Evolutionary conservation across 1,140 invertebrate species (phyloP).

Genomic region (Pentalonia nigronervosa): DNA sequence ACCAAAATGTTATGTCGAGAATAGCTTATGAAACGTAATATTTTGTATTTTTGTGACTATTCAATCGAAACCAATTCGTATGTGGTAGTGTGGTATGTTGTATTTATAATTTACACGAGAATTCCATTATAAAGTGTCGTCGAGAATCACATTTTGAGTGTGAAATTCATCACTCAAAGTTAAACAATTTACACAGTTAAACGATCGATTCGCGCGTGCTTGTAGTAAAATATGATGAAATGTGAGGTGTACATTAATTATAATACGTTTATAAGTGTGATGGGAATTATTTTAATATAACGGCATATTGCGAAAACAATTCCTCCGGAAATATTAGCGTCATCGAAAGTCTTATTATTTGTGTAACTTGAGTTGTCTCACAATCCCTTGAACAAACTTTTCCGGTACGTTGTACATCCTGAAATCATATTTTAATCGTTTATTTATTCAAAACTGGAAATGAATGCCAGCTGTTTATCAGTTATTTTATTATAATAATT

Average conservation of each 20-base stretch:
- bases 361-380: slow-evolving; percentile 59
- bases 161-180: background rate
- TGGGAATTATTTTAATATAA: background rate
- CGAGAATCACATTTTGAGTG: background rate
- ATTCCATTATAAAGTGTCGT: background rate
- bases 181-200: too few relatives aligned
- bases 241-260: background rate
- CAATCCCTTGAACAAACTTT: slow-evolving; percentile 60
- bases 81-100: too few relatives aligned
- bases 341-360: background rate
- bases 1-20: background rate
- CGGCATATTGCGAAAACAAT: background rate
- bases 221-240: background rate
- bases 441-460: slow-evolving; percentile 10
- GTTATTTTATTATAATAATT: background rate
- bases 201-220: background rate
- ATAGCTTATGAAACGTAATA: background rate
- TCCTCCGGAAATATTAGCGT: background rate
- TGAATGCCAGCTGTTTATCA: background rate
- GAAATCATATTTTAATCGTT: slow-evolving; percentile 41
- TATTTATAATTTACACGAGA: background rate
- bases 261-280: background rate
- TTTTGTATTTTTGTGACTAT: background rate
- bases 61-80: background rate
- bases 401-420: slow-evolving; percentile 61